Evolutionary conservation across 2,888 invertebrate species (phyloP).

Genomic region (Lithophane socia): DNA sequence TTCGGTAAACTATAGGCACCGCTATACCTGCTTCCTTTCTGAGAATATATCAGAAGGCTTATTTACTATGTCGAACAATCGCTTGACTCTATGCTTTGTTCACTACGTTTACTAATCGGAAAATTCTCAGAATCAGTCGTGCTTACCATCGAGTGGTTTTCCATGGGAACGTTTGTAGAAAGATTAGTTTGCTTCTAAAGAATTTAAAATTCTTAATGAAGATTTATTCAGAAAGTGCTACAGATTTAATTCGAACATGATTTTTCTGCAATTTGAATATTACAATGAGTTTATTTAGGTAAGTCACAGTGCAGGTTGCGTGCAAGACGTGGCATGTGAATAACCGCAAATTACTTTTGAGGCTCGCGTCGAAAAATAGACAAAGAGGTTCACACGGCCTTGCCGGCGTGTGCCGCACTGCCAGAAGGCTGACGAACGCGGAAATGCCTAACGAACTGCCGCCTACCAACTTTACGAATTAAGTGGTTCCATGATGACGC

Average conservation of each 20-base stretch:
- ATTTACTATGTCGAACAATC: slow-evolving; percentile 39
- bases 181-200: background rate
- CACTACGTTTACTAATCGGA: slow-evolving; percentile 44
- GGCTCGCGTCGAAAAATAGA: slow-evolving; percentile 79
- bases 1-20: background rate
- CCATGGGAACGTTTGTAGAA: slow-evolving; percentile 25
- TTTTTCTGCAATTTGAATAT: slow-evolving; percentile 7
- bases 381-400: slow-evolving; percentile 89
- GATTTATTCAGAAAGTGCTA: background rate
- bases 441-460: slow-evolving; percentile 83
- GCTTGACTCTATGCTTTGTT: slow-evolving; percentile 55
- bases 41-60: slow-evolving; percentile 41
- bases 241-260: background rate
- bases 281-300: slow-evolving; percentile 33
- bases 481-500: slow-evolving; percentile 73
- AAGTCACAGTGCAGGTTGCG: slow-evolving; percentile 47
- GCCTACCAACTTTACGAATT: slow-evolving; percentile 85
- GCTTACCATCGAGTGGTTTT: slow-evolving; percentile 30
- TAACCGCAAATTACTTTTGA: slow-evolving; percentile 66
- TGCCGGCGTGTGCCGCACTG: slow-evolving; percentile 82
- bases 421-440: slow-evolving; percentile 83
- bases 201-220: background rate
- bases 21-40: slow-evolving; percentile 28
- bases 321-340: slow-evolving; percentile 61
- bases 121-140: slow-evolving; percentile 49